phyloP scores from a whole-genome alignment of 2,113 vertebrate species.

The crab-eating macaque (Macaca fascicularis) region T2T-MFA8v1.1 NC_088379.1:10739501-10740000 shows the following conservation, averaged over 20 bases:
- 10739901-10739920: neutral
- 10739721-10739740: neutral
- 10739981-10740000: conserved; percentile 37
- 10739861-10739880: neutral
- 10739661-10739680: neutral
- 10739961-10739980: conserved; percentile 54
- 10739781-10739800: neutral
- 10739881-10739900: neutral
- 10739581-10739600: neutral
- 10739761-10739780: neutral
- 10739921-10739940: conserved; percentile 33
- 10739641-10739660: neutral
- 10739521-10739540: neutral
- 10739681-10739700: neutral
- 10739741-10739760: neutral
- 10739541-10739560: neutral
- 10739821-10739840: neutral
- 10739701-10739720: neutral
- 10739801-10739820: neutral
- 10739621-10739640: neutral
- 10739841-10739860: neutral
- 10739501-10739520: neutral
- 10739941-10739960: conserved; percentile 63
- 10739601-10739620: neutral
- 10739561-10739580: neutral